Evolutionary conservation across 2,888 invertebrate species (phyloP).

Genomic region (Polymixis lichenea): DNA sequence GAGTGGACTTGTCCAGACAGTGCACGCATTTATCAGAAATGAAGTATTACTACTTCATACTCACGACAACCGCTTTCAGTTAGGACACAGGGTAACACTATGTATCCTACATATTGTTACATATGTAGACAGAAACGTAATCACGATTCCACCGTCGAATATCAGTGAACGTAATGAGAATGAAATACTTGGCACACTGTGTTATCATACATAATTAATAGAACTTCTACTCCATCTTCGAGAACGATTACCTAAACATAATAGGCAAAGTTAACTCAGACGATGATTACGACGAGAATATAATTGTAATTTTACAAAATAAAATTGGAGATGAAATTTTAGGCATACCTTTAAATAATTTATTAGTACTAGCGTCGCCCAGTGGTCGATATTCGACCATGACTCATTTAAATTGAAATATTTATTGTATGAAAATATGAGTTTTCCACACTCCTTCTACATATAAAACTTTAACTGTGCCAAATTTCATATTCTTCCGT

Average conservation of each 20-base stretch:
- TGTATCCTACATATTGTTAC: neutral
- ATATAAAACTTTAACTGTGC: too few species aligned
- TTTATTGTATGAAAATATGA: too few species aligned
- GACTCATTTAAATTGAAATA: too few species aligned
- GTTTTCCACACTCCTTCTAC: too few species aligned
- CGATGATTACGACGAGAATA: conserved; percentile 2
- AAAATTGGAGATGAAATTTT: neutral
- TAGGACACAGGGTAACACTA: neutral
- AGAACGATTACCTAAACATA: conserved; percentile 17
- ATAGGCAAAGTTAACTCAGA: conserved; percentile 19
- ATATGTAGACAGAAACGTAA: conserved; percentile 17
- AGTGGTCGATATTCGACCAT: too few species aligned
- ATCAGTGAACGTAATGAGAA: conserved; percentile 39
- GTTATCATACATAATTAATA: conserved; percentile 53
- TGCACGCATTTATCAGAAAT: too few species aligned
- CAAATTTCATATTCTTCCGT: too few species aligned
- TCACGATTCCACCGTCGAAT: conserved; percentile 19
- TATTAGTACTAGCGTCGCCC: neutral
- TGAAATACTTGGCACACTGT: conserved; percentile 31
- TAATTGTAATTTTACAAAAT: neutral
- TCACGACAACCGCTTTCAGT: neutral
- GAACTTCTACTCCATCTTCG: conserved; percentile 28
- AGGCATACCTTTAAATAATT: neutral
- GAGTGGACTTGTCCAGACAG: too few species aligned
- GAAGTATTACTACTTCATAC: neutral